Conservation (phyloP, 2,797 vertebrate species). For the Setipinna tenuifilis region DNA sequence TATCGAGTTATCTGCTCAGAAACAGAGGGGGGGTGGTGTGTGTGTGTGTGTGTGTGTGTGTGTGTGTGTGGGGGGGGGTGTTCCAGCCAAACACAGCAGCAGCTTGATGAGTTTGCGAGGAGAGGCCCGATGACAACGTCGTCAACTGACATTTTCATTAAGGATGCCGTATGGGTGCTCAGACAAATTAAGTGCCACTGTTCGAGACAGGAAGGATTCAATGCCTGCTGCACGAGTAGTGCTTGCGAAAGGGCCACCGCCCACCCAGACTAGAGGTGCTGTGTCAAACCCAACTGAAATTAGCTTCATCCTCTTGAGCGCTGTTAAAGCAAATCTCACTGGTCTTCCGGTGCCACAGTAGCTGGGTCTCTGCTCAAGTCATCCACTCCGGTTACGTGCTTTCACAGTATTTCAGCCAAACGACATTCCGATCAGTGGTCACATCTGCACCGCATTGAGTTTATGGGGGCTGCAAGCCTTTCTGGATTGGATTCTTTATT, state of each 20-base stretch:
- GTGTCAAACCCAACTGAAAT: neutral
- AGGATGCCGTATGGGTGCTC: constrained; percentile 38
- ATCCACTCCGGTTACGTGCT: no score
- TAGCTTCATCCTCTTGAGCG: neutral
- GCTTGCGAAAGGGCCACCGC: neutral
- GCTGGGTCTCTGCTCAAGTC: no score
- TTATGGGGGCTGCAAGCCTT: no score
- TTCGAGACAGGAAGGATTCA: constrained; percentile 23
- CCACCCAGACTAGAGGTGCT: neutral
- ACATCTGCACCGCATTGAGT: no score
- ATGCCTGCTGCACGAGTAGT: neutral
- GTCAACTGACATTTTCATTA: constrained; percentile 50
- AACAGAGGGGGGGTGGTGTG: constrained; percentile 36
- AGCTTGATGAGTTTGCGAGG: constrained; percentile 54
- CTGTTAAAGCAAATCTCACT: neutral
- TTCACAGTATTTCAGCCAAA: no score
- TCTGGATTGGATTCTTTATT: no score
- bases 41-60: no score
- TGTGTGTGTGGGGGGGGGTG: no score
- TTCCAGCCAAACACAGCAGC: constrained; percentile 40
- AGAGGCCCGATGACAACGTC: constrained; percentile 42
- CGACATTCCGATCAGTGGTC: no score
- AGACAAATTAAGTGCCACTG: constrained; percentile 29
- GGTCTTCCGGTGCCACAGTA: neutral
- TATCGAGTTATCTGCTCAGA: constrained; percentile 66